Evolutionary conservation across 2,888 invertebrate species (phyloP).

Genomic region (Acanthosepion esculentum): DNA sequence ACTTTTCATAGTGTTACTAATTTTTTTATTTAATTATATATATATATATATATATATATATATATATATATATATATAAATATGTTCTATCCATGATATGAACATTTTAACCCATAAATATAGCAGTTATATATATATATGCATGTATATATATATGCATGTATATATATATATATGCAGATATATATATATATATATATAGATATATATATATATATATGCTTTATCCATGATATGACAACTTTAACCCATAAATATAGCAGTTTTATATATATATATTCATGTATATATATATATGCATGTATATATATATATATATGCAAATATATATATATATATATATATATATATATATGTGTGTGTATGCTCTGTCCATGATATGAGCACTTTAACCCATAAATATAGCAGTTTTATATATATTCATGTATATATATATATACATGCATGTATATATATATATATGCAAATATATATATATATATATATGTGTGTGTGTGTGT

Average conservation of each 20-base stretch:
- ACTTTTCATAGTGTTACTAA: too few relatives aligned
- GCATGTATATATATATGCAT: neutral
- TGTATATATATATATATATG: neutral
- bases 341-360: neutral
- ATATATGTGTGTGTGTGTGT: neutral
- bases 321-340: neutral
- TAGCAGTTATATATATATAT: too few relatives aligned
- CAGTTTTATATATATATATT: neutral
- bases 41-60: neutral
- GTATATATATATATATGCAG: neutral
- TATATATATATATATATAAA: neutral
- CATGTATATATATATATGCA: neutral
- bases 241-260: too few relatives aligned
- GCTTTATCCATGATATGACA: too few relatives aligned
- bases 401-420: too few relatives aligned
- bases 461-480: neutral
- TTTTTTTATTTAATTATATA: too few relatives aligned
- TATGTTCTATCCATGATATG: too few relatives aligned
- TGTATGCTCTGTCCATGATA: neutral
- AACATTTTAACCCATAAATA: too few relatives aligned
- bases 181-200: too few relatives aligned
- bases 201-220: neutral
- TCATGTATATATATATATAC: neutral
- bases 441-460: neutral
- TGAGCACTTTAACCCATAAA: too few relatives aligned